A percentile compares a stretch with the other conserved stretches of the same genome.
These are phyloP conservation scores for Neotoxoptera formosana DNA, from an alignment of 1,140 invertebrate genomes.

Conservation along the genomic window DNA sequence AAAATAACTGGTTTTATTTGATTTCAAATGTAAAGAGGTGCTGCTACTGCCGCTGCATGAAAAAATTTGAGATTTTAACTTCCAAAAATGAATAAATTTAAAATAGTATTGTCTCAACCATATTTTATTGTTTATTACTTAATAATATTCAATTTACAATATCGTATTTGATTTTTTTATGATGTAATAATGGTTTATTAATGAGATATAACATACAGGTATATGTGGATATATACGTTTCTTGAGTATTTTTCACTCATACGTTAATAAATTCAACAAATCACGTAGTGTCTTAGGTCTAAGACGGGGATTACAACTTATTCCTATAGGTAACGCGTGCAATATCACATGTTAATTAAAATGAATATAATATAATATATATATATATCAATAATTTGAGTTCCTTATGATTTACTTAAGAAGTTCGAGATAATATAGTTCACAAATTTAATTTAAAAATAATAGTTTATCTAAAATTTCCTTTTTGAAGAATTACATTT, in stretches of 20 bases:
- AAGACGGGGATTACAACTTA: background rate
- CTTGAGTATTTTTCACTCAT: too few species aligned
- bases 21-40: too few species aligned
- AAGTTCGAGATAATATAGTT: background rate
- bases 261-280: background rate
- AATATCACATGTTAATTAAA: background rate
- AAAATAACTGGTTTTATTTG: too few species aligned
- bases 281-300: background rate
- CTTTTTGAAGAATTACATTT: background rate
- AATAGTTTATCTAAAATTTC: background rate
- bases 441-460: background rate
- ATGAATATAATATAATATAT: background rate
- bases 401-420: background rate
- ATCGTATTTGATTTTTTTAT: background rate
- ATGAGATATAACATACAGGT: too few species aligned
- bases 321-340: background rate
- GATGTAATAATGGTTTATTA: too few species aligned
- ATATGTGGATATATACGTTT: too few species aligned
- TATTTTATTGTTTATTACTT: too few species aligned
- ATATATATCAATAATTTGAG: background rate
- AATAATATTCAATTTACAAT: too few species aligned
- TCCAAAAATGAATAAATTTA: too few species aligned
- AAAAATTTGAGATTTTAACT: too few species aligned
- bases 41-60: too few species aligned
- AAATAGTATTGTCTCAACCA: too few species aligned